These are phyloP conservation scores for Ochropleura plecta DNA, from an alignment of 2,888 invertebrate genomes.

Conservation along the genomic window DNA sequence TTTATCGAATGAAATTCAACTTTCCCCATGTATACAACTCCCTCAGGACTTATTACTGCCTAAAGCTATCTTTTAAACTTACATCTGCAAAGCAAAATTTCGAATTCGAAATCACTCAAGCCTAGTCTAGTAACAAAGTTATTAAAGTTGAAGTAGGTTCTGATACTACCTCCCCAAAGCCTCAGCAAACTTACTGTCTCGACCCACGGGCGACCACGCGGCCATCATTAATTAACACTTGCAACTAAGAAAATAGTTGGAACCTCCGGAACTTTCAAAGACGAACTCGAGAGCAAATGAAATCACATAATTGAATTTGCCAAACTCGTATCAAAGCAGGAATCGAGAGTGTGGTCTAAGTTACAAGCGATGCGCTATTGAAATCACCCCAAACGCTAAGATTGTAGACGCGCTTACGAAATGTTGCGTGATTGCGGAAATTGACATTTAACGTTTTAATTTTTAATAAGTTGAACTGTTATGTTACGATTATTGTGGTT, in stretches of 20 bases:
- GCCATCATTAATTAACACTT: conserved; percentile 46
- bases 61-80: conserved; percentile 11
- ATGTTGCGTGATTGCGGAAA: background rate
- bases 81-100: conserved; percentile 18
- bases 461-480: no score
- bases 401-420: background rate
- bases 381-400: background rate
- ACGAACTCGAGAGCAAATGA: conserved; percentile 42
- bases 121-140: conserved; percentile 19
- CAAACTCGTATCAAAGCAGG: conserved; percentile 30
- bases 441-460: background rate
- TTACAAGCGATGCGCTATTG: background rate
- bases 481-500: no score
- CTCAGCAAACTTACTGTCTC: conserved; percentile 1
- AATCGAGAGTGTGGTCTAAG: conserved; percentile 4
- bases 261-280: conserved; percentile 43
- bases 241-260: conserved; percentile 43
- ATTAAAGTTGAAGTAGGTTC: conserved; percentile 14
- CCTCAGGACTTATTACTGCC: background rate
- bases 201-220: conserved; percentile 26
- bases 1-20: background rate
- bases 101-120: conserved; percentile 28
- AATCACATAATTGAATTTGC: conserved; percentile 59
- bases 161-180: background rate
- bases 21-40: background rate